These are phyloP conservation scores for Theocolax elegans DNA, from an alignment of 1,140 invertebrate genomes.

Conservation along the genomic window DNA sequence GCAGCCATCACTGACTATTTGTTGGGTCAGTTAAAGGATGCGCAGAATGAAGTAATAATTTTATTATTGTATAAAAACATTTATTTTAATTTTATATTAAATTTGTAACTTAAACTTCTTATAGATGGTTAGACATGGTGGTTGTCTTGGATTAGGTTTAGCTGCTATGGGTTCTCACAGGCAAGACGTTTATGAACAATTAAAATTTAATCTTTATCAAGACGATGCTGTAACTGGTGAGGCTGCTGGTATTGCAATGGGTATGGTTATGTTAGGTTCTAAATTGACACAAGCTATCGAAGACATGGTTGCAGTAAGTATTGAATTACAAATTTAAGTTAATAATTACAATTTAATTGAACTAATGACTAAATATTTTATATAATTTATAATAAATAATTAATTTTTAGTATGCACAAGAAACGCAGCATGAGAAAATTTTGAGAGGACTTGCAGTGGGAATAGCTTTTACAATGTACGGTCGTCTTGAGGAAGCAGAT, in stretches of 20 bases:
- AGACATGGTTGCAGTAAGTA: constrained; percentile 89
- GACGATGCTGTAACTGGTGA: constrained; percentile 99
- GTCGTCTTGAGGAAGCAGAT: constrained; percentile 95
- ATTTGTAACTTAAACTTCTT: constrained; percentile 11
- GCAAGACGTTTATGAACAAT: constrained; percentile 93
- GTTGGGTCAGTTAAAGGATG: constrained; percentile 92
- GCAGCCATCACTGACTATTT: constrained; percentile 96
- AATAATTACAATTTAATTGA: too few relatives aligned
- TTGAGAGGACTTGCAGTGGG: constrained; percentile 94
- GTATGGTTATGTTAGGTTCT: constrained; percentile 97
- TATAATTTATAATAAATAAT: constrained; percentile 6
- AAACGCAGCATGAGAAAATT: constrained; percentile 99
- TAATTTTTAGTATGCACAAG: constrained; percentile 76
- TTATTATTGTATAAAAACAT: background rate
- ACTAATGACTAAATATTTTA: too few relatives aligned
- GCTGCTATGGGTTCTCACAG: constrained; percentile 97
- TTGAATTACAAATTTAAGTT: background rate
- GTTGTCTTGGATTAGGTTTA: constrained; percentile 94
- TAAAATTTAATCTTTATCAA: constrained; percentile 97
- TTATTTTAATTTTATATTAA: background rate
- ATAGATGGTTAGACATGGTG: constrained; percentile 93
- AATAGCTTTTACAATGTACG: constrained; percentile 97
- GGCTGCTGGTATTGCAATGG: constrained; percentile 98
- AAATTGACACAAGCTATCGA: constrained; percentile 88
- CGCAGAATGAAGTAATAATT: constrained; percentile 81